Evolutionary conservation across 2,888 invertebrate species (phyloP).

Genomic region (Hydropsyche betteni): DNA sequence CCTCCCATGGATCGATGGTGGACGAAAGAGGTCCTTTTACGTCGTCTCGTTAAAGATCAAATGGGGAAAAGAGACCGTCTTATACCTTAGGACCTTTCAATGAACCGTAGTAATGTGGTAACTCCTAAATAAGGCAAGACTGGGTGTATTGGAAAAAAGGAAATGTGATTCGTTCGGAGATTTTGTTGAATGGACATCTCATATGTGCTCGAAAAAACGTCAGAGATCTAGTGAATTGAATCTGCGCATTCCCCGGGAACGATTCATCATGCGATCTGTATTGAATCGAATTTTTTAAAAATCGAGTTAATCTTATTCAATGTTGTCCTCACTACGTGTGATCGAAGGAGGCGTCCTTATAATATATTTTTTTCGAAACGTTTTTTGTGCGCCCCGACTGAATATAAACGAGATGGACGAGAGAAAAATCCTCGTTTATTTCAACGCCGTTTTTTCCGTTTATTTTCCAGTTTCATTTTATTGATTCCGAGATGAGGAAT

Average conservation of each 20-base stretch:
- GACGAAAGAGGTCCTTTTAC: constrained; percentile 2
- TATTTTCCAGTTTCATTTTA: constrained; percentile 36
- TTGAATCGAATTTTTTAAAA: too few relatives aligned
- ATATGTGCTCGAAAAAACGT: not conserved
- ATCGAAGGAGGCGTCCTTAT: not conserved
- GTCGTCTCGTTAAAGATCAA: constrained; percentile 7
- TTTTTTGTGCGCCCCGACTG: constrained; percentile 31
- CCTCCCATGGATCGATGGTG: not conserved
- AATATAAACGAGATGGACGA: constrained; percentile 42
- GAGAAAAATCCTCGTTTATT: constrained; percentile 37
- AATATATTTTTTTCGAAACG: not conserved
- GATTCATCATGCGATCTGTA: too few relatives aligned
- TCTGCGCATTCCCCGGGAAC: not conserved
- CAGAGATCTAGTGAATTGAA: not conserved
- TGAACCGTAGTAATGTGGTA: constrained; percentile 6
- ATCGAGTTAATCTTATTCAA: constrained; percentile 1
- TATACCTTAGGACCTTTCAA: constrained; percentile 22
- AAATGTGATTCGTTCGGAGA: constrained; percentile 20
- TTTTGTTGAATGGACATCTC: constrained; percentile 21
- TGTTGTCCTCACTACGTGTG: not conserved
- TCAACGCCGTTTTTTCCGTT: not conserved
- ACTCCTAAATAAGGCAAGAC: constrained; percentile 46
- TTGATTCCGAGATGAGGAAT: constrained; percentile 29
- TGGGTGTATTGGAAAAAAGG: constrained; percentile 40
- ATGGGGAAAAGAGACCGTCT: not conserved